phyloP scores from a whole-genome alignment of 2,113 vertebrate species.

The Dipodomys merriami region DNA sequence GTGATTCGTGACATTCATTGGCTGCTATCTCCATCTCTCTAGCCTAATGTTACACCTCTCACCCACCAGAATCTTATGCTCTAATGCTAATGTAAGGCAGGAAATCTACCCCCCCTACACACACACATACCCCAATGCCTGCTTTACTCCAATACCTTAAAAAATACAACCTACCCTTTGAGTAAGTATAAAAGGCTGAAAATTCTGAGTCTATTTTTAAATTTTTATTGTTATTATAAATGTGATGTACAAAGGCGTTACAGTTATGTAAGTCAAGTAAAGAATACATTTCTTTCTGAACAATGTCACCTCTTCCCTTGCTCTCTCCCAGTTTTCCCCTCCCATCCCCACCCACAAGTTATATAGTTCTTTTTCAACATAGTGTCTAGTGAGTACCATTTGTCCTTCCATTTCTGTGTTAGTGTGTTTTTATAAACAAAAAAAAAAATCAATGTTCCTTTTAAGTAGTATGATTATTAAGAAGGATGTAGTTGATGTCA shows the following conservation, averaged over 20 bases:
- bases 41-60: conserved; percentile 53
- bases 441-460: conserved; percentile 4
- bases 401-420: no score
- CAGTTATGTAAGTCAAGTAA: no score
- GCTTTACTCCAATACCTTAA: conserved; percentile 49
- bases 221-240: no score
- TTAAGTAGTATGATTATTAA: background rate
- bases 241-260: no score
- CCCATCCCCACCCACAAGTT: no score
- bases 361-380: no score
- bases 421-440: conserved; percentile 53
- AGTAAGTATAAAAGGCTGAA: background rate
- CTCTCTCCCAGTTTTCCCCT: no score
- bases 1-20: background rate
- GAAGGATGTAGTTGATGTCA: background rate
- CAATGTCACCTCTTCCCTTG: no score
- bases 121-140: background rate
- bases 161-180: background rate
- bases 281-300: no score
- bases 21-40: conserved; percentile 24
- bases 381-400: no score
- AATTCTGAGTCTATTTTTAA: background rate
- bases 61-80: conserved; percentile 58
- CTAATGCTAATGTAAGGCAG: conserved; percentile 74
- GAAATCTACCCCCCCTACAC: background rate